A percentile compares a stretch with the other conserved stretches of the same genome.
Conservation (phyloP, 2,888 invertebrate species). For the Adelognathus sp. region DNA sequence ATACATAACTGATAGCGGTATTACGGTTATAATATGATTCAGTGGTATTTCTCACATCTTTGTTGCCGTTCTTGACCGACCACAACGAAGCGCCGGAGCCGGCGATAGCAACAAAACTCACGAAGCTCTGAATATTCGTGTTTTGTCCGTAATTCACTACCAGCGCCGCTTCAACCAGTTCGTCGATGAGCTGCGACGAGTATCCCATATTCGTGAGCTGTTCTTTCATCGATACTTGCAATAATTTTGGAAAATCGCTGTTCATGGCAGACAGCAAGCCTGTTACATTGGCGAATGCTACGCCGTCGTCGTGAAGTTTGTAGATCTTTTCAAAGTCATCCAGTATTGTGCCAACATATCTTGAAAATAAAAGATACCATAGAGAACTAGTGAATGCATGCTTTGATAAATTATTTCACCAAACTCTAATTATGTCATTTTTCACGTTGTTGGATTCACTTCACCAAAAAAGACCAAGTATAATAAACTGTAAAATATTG, state of each 20-base stretch:
- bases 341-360: slow-evolving; percentile 67
- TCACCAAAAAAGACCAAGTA: too few species aligned
- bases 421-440: too few species aligned
- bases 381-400: too few species aligned
- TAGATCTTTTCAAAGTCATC: slow-evolving; percentile 82
- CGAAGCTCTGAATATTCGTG: slow-evolving; percentile 82
- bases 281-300: slow-evolving; percentile 82
- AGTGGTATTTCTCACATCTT: slow-evolving; percentile 78
- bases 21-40: too few species aligned
- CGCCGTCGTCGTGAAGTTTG: slow-evolving; percentile 81
- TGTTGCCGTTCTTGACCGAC: slow-evolving; percentile 85
- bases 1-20: too few species aligned
- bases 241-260: slow-evolving; percentile 80
- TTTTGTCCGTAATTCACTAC: slow-evolving; percentile 85
- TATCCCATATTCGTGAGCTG: slow-evolving; percentile 80
- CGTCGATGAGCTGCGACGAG: slow-evolving; percentile 82
- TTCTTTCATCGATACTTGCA: slow-evolving; percentile 77
- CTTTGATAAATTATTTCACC: too few species aligned
- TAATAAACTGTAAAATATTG: not conserved
- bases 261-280: slow-evolving; percentile 83
- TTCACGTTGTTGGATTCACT: too few species aligned
- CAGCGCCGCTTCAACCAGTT: slow-evolving; percentile 83
- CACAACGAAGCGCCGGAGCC: slow-evolving; percentile 83
- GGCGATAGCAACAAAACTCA: slow-evolving; percentile 81
- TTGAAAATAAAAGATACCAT: slow-evolving; percentile 32